Evolutionary conservation across 2,797 vertebrate species (phyloP).

Genomic region (Adelosebastes latens): DNA sequence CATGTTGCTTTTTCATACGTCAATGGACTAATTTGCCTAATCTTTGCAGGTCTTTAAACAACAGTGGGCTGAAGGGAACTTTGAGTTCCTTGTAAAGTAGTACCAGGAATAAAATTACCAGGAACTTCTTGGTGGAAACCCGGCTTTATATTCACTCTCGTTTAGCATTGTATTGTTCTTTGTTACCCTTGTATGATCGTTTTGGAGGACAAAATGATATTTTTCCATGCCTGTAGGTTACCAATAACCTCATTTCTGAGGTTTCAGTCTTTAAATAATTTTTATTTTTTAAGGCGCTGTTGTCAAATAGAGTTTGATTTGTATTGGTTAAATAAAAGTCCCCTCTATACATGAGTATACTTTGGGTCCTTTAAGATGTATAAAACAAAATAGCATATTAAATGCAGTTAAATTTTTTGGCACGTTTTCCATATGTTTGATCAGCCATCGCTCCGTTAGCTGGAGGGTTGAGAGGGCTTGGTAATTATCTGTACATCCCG

Average conservation of each 20-base stretch:
- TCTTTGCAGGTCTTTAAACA: too few relatives aligned
- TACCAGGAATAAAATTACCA: too few relatives aligned
- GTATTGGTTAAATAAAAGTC: not conserved
- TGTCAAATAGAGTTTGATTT: not conserved
- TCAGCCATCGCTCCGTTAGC: constrained; percentile 27
- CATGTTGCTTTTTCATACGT: too few relatives aligned
- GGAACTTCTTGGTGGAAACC: too few relatives aligned
- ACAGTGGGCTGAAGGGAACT: too few relatives aligned
- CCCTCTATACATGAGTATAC: not conserved
- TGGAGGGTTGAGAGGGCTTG: constrained; percentile 30
- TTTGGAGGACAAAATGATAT: not conserved
- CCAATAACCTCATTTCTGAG: not conserved
- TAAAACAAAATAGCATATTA: not conserved
- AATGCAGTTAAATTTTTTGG: constrained; percentile 2
- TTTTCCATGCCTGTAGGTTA: not conserved
- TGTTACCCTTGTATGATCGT: not conserved
- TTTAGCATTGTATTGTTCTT: not conserved
- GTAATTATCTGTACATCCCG: constrained; percentile 71
- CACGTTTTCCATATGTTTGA: constrained; percentile 31
- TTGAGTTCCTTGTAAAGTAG: too few relatives aligned
- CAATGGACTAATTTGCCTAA: too few relatives aligned
- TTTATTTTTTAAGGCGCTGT: not conserved
- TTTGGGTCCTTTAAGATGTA: not conserved
- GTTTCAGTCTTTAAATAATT: not conserved
- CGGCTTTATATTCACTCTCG: too few relatives aligned